Evolutionary conservation across 2,113 vertebrate genomes (phyloP), one percentile per base, ranked within the genome.

Genomic region (Zosterops hypoxanthus): DNA sequence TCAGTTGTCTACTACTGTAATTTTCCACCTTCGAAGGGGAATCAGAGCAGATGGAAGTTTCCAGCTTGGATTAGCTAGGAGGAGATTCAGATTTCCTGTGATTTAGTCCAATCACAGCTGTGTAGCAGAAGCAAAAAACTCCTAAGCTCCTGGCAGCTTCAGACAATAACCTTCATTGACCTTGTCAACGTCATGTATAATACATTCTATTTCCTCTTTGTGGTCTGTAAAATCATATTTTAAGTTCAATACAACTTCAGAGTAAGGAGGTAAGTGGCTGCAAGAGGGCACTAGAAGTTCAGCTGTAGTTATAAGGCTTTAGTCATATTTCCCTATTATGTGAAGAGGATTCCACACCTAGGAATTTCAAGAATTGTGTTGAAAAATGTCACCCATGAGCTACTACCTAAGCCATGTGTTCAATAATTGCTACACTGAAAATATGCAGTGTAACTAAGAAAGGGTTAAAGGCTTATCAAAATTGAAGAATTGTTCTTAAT

Each of bases 401-500:
- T 78, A 39, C 4, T 55, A 21, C 17, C 44, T 70, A 31, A 78
- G 47, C 14, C 17, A 14, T 18, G 9, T 59, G 56, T 83, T 77
- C 13, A 21, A 31, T 33, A 88, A 59, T 12, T 75, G 26, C 47
- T 64, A 20, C 33, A 33, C 34, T 66, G 42, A 65, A 84, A 90
- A 56, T 63, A 71, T 34, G 23, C 47, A 29, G 5, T 56, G 36
- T 28, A 83, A 61, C 23, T 36, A 78, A 31, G 53, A 93, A 90
- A 82, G 56, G 3, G 68, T 88, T 94, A 96, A 96, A 68, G 57
- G 8, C 31, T 92, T 73, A 44, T 29, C 86, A 60, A 64, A 92
- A 81, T 15, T 41, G 80, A 88, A 81, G 79, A 71, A 71, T 94
- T 93, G 52, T 46, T 92, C 79, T 82, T 81, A 81, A 90, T 68